phyloP scores from a whole-genome alignment of 2,888 invertebrate genomes.

The Tortricodes alternella region DNA sequence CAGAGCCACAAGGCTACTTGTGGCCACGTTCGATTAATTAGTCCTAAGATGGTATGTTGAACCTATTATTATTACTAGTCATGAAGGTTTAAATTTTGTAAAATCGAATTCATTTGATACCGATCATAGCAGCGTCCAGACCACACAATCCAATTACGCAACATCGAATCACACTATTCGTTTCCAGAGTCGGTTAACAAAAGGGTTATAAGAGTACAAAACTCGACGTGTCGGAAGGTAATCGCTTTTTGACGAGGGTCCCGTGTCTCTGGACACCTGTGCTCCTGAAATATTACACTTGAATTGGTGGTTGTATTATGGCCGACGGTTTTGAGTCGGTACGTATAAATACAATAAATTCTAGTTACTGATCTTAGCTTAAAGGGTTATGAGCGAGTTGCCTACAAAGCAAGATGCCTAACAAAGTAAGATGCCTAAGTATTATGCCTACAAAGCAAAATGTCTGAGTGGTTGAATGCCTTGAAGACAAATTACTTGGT shows the following conservation, averaged over 20 bases:
- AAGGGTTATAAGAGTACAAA: constrained; percentile 44
- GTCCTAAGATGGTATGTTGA: too few species aligned
- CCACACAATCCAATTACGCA: constrained; percentile 17
- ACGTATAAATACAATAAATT: background rate
- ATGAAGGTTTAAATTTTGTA: too few species aligned
- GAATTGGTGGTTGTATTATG: constrained; percentile 23
- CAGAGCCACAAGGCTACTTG: too few species aligned
- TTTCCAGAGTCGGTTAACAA: constrained; percentile 35
- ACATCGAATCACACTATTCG: constrained; percentile 22
- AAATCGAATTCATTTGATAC: background rate
- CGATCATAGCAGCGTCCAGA: too few species aligned
- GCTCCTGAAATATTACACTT: constrained; percentile 52
- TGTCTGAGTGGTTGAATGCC: too few species aligned
- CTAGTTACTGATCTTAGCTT: background rate
- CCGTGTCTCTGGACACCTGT: constrained; percentile 49
- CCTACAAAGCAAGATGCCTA: too few species aligned
- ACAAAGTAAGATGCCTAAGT: too few species aligned
- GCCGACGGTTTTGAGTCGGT: constrained; percentile 13
- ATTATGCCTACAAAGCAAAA: too few species aligned
- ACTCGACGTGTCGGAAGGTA: constrained; percentile 48
- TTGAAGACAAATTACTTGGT: too few species aligned
- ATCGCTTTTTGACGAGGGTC: constrained; percentile 60
- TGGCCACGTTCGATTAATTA: too few species aligned
- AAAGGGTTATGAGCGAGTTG: background rate
- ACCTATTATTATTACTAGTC: too few species aligned